Evolutionary conservation across 2,797 vertebrate genomes (phyloP).

Genomic region (Pachyuromys duprasi): DNA sequence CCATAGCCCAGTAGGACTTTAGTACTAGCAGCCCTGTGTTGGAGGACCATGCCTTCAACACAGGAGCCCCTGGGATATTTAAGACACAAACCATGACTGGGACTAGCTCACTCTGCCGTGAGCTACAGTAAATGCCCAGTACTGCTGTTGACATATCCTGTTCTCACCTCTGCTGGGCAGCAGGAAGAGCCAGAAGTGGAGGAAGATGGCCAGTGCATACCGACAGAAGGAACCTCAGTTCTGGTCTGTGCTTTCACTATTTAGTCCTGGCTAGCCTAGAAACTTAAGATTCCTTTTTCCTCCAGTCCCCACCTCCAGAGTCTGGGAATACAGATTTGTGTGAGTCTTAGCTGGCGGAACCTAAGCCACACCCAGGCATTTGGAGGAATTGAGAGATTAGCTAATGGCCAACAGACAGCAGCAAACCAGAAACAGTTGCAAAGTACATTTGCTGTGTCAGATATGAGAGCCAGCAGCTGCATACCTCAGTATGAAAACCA

Average conservation of each 20-base stretch:
- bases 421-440: not conserved
- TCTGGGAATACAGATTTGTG: not conserved
- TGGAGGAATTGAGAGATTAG: not conserved
- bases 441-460: not conserved
- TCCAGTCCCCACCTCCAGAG: not conserved
- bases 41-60: not conserved
- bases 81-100: not conserved
- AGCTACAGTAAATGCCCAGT: not conserved
- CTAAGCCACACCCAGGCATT: not conserved
- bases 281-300: not conserved
- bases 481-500: not conserved
- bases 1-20: not conserved
- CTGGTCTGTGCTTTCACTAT: not conserved
- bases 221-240: not conserved
- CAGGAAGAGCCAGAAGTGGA: slow-evolving; percentile 11
- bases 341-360: not conserved
- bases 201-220: not conserved
- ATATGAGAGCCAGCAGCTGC: not conserved
- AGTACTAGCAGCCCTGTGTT: too few species aligned
- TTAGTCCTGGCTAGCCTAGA: not conserved
- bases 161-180: not conserved
- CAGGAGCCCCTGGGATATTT: not conserved
- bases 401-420: not conserved
- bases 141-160: not conserved
- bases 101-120: not conserved